Evolutionary conservation across 2,888 invertebrate species (phyloP), one percentile per base, ranked within the genome.

Genomic region (Oxycera nigricornis): DNA sequence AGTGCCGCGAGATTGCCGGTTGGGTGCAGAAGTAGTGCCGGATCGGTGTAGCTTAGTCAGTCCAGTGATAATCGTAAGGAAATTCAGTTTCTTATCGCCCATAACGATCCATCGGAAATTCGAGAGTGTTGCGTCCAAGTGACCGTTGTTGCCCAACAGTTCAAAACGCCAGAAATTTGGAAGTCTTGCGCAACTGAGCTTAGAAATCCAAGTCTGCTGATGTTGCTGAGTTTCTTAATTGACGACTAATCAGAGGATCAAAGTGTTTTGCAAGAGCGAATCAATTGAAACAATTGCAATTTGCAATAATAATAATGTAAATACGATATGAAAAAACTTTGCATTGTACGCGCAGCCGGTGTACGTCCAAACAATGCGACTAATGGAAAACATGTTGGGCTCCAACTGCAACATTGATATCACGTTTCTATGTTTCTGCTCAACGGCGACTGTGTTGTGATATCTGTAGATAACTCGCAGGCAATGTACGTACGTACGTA

Each of bases 381-480:
- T 65, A 65, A 65, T 65, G 20, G 22, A 65, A 65, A 61, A 65
- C 39, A 41, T 65, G 24, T 39, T 65, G 65, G 3, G 65, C 41
- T 41, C 14, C 35, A 62, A 35, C 61, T 62, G 35, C 20, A 55
- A 17, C 35, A 62, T 62, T 62, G 26, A 35, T 31, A 31, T 59
- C 35, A 35, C 22, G 17, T 55, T 24, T 24, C 20, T 17, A 20
- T 26, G 17, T 55, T 24, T 24, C 20, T 17, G 35, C 26, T 24
- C 61, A 7, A 62, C 35, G 6, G 17, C 50, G 17, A 50, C 50
- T n/a, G 17, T 17, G 17, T 22, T 17, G 20, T 24, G 55, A 22
- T 55, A 6, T 55, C 22, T 22, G 55, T 22, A 6, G 55, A 55
- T 46, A 46, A 46, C 14, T 46, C 46, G 3, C 14, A 46, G 14